Conservation (phyloP, 2,113 vertebrate species). For the Camarhynchus parvulus region DNA sequence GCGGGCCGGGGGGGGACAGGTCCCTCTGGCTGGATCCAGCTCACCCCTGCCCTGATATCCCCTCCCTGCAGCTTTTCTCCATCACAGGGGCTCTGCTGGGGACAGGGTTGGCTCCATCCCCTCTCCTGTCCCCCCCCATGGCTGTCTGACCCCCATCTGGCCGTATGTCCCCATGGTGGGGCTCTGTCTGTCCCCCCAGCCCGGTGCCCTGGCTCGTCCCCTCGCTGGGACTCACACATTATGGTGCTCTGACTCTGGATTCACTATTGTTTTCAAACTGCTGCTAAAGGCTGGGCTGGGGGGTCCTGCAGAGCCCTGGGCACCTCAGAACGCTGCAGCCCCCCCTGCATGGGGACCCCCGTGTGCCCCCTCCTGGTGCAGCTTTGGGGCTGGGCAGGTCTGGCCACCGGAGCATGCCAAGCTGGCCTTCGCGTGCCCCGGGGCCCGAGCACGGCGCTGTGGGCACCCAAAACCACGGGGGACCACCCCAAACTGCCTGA, state of each 20-base stretch:
- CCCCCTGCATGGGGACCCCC: background rate
- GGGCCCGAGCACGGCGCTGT: background rate
- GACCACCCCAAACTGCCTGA: background rate
- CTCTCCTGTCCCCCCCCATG: accelerated
- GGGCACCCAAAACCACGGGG: background rate
- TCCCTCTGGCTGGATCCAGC: background rate
- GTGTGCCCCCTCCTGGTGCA: background rate
- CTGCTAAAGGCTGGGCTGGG: conserved; percentile 43
- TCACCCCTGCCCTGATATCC: background rate
- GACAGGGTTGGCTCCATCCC: background rate
- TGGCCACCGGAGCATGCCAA: background rate
- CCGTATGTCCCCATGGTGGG: background rate
- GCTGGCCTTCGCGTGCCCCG: background rate
- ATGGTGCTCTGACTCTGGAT: conserved; percentile 55
- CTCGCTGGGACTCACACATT: background rate
- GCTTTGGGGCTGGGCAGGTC: background rate
- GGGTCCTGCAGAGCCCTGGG: background rate
- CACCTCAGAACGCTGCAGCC: background rate
- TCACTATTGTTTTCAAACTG: conserved; percentile 52
- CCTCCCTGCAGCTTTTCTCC: background rate
- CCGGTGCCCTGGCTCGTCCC: background rate
- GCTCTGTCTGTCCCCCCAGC: background rate
- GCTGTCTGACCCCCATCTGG: background rate
- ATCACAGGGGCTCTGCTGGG: accelerated
- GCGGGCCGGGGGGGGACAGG: background rate